These are phyloP conservation scores for Mus minutoides DNA, from an alignment of 2,797 vertebrate genomes.

Conservation along the genomic window DNA sequence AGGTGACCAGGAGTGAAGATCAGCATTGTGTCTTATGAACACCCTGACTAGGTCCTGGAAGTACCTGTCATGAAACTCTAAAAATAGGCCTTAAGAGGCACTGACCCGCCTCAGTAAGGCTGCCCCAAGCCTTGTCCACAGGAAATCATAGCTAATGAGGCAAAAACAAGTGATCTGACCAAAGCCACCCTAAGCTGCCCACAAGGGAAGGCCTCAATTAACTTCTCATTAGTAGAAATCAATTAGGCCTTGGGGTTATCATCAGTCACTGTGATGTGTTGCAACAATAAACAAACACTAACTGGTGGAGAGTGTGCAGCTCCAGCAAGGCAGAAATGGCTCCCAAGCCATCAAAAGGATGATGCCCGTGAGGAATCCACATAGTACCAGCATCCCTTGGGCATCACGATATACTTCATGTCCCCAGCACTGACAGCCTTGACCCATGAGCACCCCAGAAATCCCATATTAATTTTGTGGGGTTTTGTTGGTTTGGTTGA, in stretches of 20 bases:
- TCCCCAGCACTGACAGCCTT: accelerated
- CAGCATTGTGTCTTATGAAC: no score
- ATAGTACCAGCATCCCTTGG: accelerated
- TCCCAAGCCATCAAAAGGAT: not conserved
- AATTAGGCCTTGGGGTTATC: not conserved
- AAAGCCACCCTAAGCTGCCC: not conserved
- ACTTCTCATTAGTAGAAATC: conserved; percentile 12
- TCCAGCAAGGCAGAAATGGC: not conserved
- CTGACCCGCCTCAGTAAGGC: accelerated
- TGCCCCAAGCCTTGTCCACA: no score
- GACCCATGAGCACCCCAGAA: not conserved
- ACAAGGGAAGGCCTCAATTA: not conserved
- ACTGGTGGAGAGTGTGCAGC: not conserved
- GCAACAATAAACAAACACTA: not conserved
- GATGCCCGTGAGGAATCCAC: accelerated
- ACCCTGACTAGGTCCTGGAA: not conserved
- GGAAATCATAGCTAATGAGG: not conserved
- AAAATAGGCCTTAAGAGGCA: not conserved
- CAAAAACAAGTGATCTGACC: not conserved
- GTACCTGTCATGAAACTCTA: not conserved
- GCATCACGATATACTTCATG: accelerated
- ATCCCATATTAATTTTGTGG: not conserved
- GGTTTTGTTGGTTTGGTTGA: not conserved
- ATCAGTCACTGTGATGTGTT: not conserved
- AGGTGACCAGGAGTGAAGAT: accelerated